phyloP scores from a whole-genome alignment of 2,888 invertebrate genomes.

The Plebejus anna region DNA sequence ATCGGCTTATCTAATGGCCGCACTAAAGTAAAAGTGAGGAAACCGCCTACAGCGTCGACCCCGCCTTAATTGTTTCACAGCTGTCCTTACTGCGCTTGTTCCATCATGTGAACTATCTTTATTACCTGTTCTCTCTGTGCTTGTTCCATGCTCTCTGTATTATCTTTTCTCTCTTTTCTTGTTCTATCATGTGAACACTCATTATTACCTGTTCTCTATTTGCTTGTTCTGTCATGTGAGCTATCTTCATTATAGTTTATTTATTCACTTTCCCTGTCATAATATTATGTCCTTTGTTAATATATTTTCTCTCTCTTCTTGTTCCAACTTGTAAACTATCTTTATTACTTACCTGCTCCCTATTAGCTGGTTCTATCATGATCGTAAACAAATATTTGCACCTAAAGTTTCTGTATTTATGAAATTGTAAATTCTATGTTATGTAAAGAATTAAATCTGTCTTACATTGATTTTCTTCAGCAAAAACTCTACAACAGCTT shows the following conservation, averaged over 20 bases:
- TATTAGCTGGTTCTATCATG: not conserved
- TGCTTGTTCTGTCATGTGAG: not conserved
- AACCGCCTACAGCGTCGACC: slow-evolving; percentile 29
- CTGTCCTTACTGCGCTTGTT: slow-evolving; percentile 26
- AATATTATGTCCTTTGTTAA: too few relatives aligned
- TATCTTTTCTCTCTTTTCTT: not conserved
- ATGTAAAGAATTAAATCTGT: too few relatives aligned
- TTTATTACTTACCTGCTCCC: too few relatives aligned
- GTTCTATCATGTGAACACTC: not conserved
- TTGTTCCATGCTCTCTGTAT: not conserved
- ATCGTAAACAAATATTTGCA: not conserved
- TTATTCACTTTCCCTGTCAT: too few relatives aligned
- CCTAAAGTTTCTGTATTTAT: not conserved
- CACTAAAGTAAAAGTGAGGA: slow-evolving; percentile 32
- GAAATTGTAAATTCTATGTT: not conserved
- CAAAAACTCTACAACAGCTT: too few relatives aligned
- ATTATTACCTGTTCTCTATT: not conserved
- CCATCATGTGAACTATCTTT: not conserved
- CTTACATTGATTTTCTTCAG: too few relatives aligned
- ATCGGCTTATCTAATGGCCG: slow-evolving; percentile 29
- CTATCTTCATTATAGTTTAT: too few relatives aligned
- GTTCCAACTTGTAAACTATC: too few relatives aligned
- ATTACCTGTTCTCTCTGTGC: not conserved
- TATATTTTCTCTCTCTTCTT: too few relatives aligned
- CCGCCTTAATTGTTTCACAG: slow-evolving; percentile 36